A percentile compares a stretch with the other conserved stretches of the same genome.
Conservation (phyloP, 2,797 vertebrate species). For the Myiotriccus ornatus region DNA sequence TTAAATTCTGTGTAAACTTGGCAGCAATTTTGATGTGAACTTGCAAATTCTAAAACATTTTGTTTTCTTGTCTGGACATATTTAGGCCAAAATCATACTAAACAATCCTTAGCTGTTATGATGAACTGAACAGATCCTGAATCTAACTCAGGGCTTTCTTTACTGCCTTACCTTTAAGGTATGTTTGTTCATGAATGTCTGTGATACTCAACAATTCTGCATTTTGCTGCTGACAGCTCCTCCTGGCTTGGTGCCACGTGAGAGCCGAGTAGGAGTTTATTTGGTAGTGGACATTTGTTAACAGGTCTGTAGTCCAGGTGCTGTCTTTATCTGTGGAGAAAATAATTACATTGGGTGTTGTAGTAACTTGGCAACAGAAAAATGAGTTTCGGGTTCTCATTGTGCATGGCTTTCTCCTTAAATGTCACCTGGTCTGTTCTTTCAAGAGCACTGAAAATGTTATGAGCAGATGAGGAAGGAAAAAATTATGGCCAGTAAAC, state of each 20-base stretch:
- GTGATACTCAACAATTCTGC: conserved; percentile 88
- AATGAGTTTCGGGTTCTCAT: rapidly evolving
- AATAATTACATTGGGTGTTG: not conserved
- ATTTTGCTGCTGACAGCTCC: conserved; percentile 89
- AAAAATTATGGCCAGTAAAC: not conserved
- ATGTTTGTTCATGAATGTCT: conserved; percentile 86
- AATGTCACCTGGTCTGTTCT: not conserved
- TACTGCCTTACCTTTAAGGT: conserved; percentile 83
- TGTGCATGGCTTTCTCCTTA: not conserved
- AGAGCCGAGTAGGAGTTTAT: conserved; percentile 82
- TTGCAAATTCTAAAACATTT: not conserved
- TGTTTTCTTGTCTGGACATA: not conserved
- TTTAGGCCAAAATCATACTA: not conserved
- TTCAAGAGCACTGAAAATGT: not conserved
- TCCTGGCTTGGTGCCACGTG: conserved; percentile 90
- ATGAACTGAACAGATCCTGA: not conserved
- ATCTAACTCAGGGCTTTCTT: not conserved
- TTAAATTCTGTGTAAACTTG: not conserved
- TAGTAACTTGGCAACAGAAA: not conserved
- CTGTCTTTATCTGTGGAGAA: conserved; percentile 65
- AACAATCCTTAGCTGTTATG: not conserved
- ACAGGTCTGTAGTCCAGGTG: conserved; percentile 83
- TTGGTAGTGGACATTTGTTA: conserved; percentile 85
- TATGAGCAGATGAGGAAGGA: rapidly evolving
- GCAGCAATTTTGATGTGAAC: not conserved